Conservation (phyloP, 2,888 invertebrate genomes). For the Monoplex corrugatus region DNA sequence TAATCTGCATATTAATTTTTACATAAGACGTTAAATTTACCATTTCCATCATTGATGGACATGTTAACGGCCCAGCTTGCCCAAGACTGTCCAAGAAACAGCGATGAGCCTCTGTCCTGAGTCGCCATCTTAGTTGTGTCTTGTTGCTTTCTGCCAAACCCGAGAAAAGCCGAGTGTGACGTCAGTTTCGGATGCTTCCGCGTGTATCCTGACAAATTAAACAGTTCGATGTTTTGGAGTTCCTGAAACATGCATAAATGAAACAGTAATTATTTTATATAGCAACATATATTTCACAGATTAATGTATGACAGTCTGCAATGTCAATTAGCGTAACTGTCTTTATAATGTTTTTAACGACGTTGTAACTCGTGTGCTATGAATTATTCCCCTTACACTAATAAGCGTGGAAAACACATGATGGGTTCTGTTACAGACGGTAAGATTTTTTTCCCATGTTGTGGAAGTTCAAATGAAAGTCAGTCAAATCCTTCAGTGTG, state of each 20-base stretch:
- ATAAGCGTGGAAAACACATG: background rate
- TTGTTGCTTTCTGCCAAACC: conserved; percentile 79
- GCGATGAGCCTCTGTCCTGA: conserved; percentile 81
- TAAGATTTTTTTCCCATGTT: background rate
- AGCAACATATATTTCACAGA: background rate
- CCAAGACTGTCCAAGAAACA: conserved; percentile 81
- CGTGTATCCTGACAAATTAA: conserved; percentile 9
- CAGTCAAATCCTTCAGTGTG: too few species aligned
- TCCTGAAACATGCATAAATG: background rate
- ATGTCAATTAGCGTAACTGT: background rate
- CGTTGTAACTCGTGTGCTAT: background rate
- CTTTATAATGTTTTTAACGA: conserved; percentile 27
- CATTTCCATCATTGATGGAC: conserved; percentile 69
- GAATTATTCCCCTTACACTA: conserved; percentile 9
- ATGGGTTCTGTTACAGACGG: conserved; percentile 46
- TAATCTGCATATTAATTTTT: background rate
- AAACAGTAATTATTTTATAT: background rate
- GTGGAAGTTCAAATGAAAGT: background rate
- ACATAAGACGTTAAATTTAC: conserved; percentile 62
- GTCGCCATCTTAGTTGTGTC: conserved; percentile 81
- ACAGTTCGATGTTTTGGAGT: background rate
- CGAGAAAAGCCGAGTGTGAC: conserved; percentile 79
- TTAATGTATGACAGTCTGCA: background rate
- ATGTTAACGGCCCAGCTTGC: conserved; percentile 79
- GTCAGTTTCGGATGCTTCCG: conserved; percentile 73